Base-by-base conservation (phyloP, 92 coral and sea anemone species). In the Plumapathes pennacea region DNA sequence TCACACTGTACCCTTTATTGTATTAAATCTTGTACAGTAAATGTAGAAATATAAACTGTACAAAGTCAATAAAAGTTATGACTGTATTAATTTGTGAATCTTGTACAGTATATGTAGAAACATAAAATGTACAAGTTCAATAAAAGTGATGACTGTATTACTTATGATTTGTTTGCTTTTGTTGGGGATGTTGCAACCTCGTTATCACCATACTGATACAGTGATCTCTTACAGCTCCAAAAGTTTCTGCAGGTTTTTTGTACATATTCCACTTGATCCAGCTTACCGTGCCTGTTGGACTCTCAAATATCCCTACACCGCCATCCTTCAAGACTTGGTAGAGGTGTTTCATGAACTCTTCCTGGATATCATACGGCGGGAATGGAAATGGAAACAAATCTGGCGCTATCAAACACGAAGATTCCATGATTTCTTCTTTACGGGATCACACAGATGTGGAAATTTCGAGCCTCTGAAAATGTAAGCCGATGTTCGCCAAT, bases 251-350 rank as follows among this genome's bases (percentile, higher is more conserved):
- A 0, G 10, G 0, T 37, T 11, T 38, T 41, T 7, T 17, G 20
- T 1, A 24, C 1, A 28, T 17, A 8, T 23, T 20, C 17, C 25
- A 23, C 20, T 2, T 29, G 28, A 10, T 18, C 6, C 19, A 21
- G 63, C 96, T 77, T 46, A 92, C 98, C 48, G 99, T 94, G 51
- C 99, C 99, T 12, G 99, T 94, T 2, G 99, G 99, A 42, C 99
- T 94, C 50, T 94, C 99, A 51, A 94, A 94, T 53, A 94, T 94
- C 32, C 99, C 99, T 25, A 94, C 84, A 12, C 72, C 82, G 33
- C 89, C 95, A 34, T 71, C 58, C 22, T 89, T 85, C 30, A 94
- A 82, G 20, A 89, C 96, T 10, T 42, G 57, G 61, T 89, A 94
- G 32, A 94, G 58, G 2, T 83, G 60, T 45, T 46, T 71, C 99